These are phyloP conservation scores for Anoplophora glabripennis DNA, from an alignment of 1,140 invertebrate species.

Conservation along the genomic window DNA sequence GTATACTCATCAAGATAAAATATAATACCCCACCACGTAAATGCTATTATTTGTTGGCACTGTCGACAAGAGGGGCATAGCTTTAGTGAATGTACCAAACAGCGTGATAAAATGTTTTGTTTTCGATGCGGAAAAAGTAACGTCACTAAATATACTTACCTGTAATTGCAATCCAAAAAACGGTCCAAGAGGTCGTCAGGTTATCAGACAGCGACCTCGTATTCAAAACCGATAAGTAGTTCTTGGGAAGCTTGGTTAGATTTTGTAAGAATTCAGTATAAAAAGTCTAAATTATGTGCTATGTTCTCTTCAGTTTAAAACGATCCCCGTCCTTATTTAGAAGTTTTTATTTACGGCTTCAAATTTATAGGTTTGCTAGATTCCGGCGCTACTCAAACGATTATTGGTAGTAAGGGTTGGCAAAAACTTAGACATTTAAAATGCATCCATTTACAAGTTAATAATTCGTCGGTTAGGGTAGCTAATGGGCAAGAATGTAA, in stretches of 20 bases:
- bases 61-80: not conserved
- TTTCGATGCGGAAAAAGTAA: not conserved
- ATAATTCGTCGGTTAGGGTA: no score
- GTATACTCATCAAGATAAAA: not conserved
- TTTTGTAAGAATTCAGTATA: not conserved
- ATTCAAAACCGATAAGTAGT: not conserved
- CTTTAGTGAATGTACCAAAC: not conserved
- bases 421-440: not conserved
- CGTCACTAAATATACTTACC: not conserved
- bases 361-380: constrained; percentile 2
- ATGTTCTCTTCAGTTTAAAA: not conserved
- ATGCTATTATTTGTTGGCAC: not conserved
- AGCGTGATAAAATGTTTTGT: not conserved
- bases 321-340: constrained; percentile 6
- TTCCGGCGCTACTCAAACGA: constrained; percentile 2
- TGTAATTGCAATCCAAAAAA: not conserved
- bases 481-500: not conserved
- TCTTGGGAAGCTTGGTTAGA: constrained; percentile 2
- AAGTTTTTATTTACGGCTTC: constrained; percentile 2
- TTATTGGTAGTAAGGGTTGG: not conserved
- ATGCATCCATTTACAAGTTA: no score
- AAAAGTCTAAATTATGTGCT: not conserved
- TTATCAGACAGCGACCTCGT: not conserved
- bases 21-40: not conserved
- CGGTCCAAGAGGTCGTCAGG: not conserved